phyloP scores from a whole-genome alignment of 2,113 vertebrate genomes.

The Oryzias celebensis region DNA sequence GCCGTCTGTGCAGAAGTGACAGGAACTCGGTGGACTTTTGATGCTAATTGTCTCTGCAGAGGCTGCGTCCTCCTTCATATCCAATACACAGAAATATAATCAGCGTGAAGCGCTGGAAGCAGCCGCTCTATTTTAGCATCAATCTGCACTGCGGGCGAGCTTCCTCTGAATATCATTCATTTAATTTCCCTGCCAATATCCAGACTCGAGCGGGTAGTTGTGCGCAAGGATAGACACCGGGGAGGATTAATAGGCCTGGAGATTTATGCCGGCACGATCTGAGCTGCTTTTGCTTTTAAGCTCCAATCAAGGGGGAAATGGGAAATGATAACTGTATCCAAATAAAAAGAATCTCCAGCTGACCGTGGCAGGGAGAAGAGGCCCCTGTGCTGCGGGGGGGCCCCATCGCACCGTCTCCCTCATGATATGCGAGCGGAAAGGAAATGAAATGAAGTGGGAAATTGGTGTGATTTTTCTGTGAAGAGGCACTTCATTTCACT shows the following conservation, averaged over 20 bases:
- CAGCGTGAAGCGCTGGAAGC: constrained; percentile 44
- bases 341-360: constrained; percentile 79
- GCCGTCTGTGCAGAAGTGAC: background rate
- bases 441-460: constrained; percentile 57
- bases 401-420: constrained; percentile 46
- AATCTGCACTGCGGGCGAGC: constrained; percentile 55
- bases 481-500: constrained; percentile 59
- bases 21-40: constrained; percentile 28
- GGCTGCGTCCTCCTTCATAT: constrained; percentile 39
- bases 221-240: constrained; percentile 62
- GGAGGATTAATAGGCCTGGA: constrained; percentile 79
- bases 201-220: constrained; percentile 71
- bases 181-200: constrained; percentile 76
- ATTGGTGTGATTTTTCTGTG: constrained; percentile 53
- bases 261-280: constrained; percentile 81
- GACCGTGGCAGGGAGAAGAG: constrained; percentile 74
- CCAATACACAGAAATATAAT: constrained; percentile 47
- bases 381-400: constrained; percentile 47
- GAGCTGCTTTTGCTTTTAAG: constrained; percentile 82
- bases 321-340: constrained; percentile 76
- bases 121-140: constrained; percentile 59
- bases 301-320: constrained; percentile 79
- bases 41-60: constrained; percentile 59
- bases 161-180: constrained; percentile 68
- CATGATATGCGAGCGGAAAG: constrained; percentile 41